These are phyloP conservation scores for Fulmarus glacialis DNA, from an alignment of 2,113 vertebrate genomes.

Conservation along the genomic window DNA sequence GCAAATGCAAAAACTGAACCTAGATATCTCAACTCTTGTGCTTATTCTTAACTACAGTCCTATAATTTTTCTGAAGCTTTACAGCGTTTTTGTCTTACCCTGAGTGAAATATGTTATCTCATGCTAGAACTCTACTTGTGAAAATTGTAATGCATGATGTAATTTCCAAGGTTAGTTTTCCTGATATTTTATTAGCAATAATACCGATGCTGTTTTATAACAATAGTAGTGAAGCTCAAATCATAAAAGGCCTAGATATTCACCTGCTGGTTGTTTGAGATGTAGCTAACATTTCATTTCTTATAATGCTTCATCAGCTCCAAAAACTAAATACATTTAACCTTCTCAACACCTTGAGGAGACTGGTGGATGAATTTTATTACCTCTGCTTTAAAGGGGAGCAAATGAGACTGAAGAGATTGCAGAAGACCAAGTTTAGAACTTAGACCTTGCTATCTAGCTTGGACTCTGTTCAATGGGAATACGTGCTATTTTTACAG, in stretches of 20 bases:
- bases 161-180: neutral
- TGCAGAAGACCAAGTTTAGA: neutral
- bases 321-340: neutral
- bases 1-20: neutral
- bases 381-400: neutral
- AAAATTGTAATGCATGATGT: neutral
- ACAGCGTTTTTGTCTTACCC: neutral
- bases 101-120: neutral
- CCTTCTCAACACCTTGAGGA: neutral
- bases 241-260: neutral
- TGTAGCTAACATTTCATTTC: neutral
- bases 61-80: neutral
- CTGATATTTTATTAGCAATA: neutral
- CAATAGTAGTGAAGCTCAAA: neutral
- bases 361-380: neutral
- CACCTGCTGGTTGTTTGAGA: neutral
- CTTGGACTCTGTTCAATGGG: neutral
- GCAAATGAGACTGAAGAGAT: neutral
- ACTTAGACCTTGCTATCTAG: neutral
- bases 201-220: neutral
- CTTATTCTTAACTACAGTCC: neutral
- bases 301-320: neutral
- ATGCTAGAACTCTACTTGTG: neutral
- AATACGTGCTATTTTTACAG: neutral
- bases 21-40: neutral